Conservation (phyloP, 1,140 invertebrate genomes). For the Temnothorax curvispinosus region DNA sequence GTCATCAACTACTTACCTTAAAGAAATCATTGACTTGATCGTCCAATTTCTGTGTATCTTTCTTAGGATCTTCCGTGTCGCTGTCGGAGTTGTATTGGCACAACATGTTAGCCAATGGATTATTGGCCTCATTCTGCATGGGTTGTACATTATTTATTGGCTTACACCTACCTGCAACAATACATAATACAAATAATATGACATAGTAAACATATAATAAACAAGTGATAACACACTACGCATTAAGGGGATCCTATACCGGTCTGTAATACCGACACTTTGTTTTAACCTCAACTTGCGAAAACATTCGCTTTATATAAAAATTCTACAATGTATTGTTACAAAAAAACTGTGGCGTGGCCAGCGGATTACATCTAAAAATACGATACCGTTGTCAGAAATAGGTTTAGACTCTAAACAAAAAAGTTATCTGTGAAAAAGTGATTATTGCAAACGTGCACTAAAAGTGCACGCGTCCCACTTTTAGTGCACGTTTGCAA, state of each 20-base stretch:
- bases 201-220: background rate
- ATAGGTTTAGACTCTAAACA: too few relatives aligned
- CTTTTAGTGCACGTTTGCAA: too few relatives aligned
- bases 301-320: too few relatives aligned
- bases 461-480: too few relatives aligned
- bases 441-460: too few relatives aligned
- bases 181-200: constrained; percentile 2
- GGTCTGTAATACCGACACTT: too few relatives aligned
- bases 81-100: constrained; percentile 85
- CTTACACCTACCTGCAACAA: constrained; percentile 79
- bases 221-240: background rate
- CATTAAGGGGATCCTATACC: background rate
- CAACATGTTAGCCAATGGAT: constrained; percentile 82
- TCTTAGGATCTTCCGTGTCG: constrained; percentile 79
- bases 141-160: constrained; percentile 75
- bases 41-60: constrained; percentile 78
- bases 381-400: too few relatives aligned
- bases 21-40: constrained; percentile 85
- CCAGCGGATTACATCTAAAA: too few relatives aligned
- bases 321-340: too few relatives aligned
- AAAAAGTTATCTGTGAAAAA: too few relatives aligned
- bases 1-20: constrained; percentile 75
- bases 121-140: constrained; percentile 78
- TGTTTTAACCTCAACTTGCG: too few relatives aligned
- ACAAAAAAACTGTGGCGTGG: too few relatives aligned